Evolutionary conservation across 2,113 vertebrate species (phyloP).

Genomic region (Regulus satrapa): DNA sequence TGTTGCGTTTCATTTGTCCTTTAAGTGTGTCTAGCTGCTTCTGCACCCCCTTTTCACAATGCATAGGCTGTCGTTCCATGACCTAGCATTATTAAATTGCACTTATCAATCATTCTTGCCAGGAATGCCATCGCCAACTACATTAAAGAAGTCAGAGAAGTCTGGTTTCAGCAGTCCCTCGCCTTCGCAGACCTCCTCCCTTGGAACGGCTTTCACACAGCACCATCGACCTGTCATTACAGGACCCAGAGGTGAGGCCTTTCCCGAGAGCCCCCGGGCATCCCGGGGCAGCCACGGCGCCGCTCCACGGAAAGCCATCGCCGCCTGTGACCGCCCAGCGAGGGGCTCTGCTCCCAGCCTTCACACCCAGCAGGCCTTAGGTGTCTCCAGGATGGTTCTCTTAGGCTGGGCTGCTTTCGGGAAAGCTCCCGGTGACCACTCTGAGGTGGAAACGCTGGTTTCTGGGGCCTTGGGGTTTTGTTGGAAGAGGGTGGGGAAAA

Average conservation of each 20-base stretch:
- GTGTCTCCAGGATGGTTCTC: not conserved
- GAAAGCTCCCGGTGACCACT: not conserved
- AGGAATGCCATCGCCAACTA: conserved; percentile 93
- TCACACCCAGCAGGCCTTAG: not conserved
- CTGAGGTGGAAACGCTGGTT: not conserved
- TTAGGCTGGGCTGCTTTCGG: not conserved
- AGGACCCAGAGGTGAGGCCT: conserved; percentile 95
- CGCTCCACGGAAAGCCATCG: not conserved
- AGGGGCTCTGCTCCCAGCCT: not conserved
- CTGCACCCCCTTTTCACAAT: conserved; percentile 75
- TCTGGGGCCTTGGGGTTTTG: not conserved
- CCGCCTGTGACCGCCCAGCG: not conserved
- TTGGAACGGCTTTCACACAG: conserved; percentile 95
- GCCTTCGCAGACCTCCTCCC: conserved; percentile 89
- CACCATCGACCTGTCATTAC: conserved; percentile 97
- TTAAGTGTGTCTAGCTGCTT: conserved; percentile 68
- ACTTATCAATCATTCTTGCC: conserved; percentile 88
- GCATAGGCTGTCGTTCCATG: conserved; percentile 79
- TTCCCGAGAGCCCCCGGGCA: conserved; percentile 25
- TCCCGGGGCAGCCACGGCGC: not conserved
- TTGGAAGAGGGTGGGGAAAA: conserved; percentile 33
- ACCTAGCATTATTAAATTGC: conserved; percentile 85
- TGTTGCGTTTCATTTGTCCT: conserved; percentile 53
- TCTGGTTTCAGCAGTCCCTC: conserved; percentile 93
- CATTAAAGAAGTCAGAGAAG: conserved; percentile 98